Base-by-base conservation (phyloP, 2,113 vertebrate genomes). In the Pimephales promelas region DNA sequence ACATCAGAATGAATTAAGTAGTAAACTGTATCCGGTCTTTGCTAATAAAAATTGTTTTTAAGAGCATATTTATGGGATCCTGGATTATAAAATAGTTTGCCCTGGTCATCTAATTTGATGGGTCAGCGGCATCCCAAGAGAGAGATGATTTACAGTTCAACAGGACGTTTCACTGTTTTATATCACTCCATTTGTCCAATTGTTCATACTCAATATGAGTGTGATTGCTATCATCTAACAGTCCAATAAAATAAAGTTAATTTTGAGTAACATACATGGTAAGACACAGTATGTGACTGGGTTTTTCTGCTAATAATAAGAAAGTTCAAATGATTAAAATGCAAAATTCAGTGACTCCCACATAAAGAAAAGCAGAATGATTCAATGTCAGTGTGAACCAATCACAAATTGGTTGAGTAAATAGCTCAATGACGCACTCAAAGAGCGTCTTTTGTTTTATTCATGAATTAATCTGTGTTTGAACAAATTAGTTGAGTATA, bases 1-100 rank as follows among this genome's bases (percentile, higher is more conserved):
- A 71, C 22, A 71, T 81, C 40, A 36, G 14, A 81, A 71, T 81
- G 13, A 66, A 81, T 56, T 52, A 34, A 20, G 24, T 45, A 62
- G 16, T 59, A 47, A 64, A 79, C 34, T 31, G 40, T 31, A 66
- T 52, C 45, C 5, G 10, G 14, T 11, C 57, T 45, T 45, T 3
- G 20, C 56, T 31, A 68, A 36, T 4, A 54, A 70, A 54, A 81
- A 68, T 16, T 18, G 36, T 31, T 79, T 49, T 66, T 40, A 34
- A 31, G 45, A 22, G 8, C 20, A 79, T 54, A 54, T 26, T 70
- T 70, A 52, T 24, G 45, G 62, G 79, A 45, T 72, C 22, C 10
- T 45, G 70, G 24, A 49, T 73, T 49, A 73, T 73, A 49, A 3
- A 73, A 73, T 72, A 47, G n/a, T 45, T 71, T 10, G 22, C 31